Evolutionary conservation across 2,888 invertebrate genomes (phyloP).

Genomic region (Trissoscelio sp.): DNA sequence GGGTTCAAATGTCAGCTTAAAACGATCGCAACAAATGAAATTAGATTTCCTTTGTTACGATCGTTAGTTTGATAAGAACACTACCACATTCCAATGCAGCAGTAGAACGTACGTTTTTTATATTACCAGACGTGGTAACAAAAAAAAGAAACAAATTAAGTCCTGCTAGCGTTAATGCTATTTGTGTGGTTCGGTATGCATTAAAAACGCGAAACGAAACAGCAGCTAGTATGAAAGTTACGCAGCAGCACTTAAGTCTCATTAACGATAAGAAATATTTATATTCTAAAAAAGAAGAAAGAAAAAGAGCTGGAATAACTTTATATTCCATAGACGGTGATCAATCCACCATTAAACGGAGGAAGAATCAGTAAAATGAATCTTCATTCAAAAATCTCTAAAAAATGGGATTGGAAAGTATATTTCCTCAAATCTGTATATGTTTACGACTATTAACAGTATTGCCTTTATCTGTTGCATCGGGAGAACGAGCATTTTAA

Average conservation of each 20-base stretch:
- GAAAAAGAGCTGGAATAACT: too few relatives aligned
- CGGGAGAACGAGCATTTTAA: too few relatives aligned
- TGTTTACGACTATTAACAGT: neutral
- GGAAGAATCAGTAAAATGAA: too few relatives aligned
- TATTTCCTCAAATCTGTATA: neutral
- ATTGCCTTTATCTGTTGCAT: neutral
- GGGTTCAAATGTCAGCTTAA: neutral
- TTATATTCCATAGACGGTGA: too few relatives aligned
- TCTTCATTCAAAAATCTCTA: too few relatives aligned
- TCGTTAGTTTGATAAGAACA: neutral
- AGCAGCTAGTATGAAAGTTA: too few relatives aligned
- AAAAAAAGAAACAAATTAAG: neutral
- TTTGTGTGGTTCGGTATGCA: neutral
- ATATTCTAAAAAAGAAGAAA: too few relatives aligned
- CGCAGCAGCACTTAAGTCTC: too few relatives aligned
- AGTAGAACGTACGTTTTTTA: neutral
- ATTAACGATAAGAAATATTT: too few relatives aligned
- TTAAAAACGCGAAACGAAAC: neutral
- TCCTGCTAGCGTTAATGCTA: neutral
- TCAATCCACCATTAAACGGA: too few relatives aligned
- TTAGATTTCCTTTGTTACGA: neutral
- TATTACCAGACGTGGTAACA: neutral
- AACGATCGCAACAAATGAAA: neutral
- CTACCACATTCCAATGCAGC: slow-evolving; percentile 3
- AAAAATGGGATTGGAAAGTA: neutral